Evolutionary conservation across 2,888 invertebrate species (phyloP).

Genomic region (Zelleria hepariella): DNA sequence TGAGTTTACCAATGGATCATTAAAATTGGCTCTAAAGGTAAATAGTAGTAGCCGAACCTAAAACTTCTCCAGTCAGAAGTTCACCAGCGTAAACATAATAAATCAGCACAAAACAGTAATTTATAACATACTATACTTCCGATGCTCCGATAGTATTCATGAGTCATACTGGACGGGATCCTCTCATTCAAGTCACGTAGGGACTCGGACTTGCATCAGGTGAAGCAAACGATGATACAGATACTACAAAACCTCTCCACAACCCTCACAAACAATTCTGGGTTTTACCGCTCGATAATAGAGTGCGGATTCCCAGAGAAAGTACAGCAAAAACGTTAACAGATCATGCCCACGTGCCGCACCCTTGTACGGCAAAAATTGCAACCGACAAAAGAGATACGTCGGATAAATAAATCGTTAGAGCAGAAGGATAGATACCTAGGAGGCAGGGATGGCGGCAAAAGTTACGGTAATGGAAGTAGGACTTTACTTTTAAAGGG

Average conservation of each 20-base stretch:
- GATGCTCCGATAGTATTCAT: constrained; percentile 7
- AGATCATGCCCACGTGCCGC: constrained; percentile 29
- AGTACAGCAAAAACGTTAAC: background rate
- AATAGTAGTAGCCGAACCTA: background rate
- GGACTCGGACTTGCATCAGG: constrained; percentile 36
- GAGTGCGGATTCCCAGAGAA: background rate
- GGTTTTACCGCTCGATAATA: background rate
- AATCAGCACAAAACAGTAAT: constrained; percentile 1
- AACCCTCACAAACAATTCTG: background rate
- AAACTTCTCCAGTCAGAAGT: background rate
- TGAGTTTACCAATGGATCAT: no score
- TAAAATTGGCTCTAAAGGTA: background rate
- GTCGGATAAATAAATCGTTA: constrained; percentile 2
- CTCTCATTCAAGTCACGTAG: constrained; percentile 41
- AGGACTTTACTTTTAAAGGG: no score
- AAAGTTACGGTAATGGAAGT: background rate
- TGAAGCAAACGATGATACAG: constrained; percentile 45
- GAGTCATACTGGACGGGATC: constrained; percentile 17
- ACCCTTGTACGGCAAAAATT: constrained; percentile 3
- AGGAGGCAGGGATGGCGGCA: background rate
- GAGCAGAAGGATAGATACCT: background rate
- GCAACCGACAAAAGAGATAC: constrained; percentile 1
- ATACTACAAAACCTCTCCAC: constrained; percentile 18
- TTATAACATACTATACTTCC: constrained; percentile 23
- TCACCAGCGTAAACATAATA: background rate